Conservation (phyloP, 2,797 vertebrate species). For the Cirrhinus mrigala region DNA sequence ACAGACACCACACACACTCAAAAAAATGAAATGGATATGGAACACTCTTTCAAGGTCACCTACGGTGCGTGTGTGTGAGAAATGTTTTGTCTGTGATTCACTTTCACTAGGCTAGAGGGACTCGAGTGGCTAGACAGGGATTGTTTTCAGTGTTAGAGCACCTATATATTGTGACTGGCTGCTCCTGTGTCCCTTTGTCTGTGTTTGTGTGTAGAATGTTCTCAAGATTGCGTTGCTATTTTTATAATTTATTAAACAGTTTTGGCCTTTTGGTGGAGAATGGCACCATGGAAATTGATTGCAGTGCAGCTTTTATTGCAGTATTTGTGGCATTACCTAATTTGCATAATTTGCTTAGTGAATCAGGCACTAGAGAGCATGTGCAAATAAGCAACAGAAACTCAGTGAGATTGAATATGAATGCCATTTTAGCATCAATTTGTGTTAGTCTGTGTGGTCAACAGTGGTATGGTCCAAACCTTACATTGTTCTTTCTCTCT, state of each 20-base stretch:
- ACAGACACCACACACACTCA: constrained; percentile 27
- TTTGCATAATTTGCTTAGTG: constrained; percentile 3
- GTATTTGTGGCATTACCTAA: background rate
- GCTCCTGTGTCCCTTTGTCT: background rate
- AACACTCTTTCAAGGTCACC: constrained; percentile 52
- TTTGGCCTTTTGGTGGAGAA: background rate
- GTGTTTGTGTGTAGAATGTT: background rate
- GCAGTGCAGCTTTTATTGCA: background rate
- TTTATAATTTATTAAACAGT: background rate
- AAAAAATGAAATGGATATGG: constrained; percentile 59
- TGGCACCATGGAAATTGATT: background rate
- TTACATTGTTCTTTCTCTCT: constrained; percentile 40
- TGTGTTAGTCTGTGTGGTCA: background rate
- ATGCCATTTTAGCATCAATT: background rate
- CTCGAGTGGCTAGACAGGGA: background rate
- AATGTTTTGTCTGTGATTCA: constrained; percentile 25
- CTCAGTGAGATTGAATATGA: background rate
- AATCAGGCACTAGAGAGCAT: background rate
- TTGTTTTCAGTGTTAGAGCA: background rate
- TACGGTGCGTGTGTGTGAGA: background rate
- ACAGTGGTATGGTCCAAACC: background rate
- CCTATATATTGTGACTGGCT: background rate
- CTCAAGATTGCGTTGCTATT: background rate
- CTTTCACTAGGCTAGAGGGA: background rate
- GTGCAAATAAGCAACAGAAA: background rate